phyloP scores from a whole-genome alignment of 2,888 invertebrate species.

The Nebria brevicollis region DNA sequence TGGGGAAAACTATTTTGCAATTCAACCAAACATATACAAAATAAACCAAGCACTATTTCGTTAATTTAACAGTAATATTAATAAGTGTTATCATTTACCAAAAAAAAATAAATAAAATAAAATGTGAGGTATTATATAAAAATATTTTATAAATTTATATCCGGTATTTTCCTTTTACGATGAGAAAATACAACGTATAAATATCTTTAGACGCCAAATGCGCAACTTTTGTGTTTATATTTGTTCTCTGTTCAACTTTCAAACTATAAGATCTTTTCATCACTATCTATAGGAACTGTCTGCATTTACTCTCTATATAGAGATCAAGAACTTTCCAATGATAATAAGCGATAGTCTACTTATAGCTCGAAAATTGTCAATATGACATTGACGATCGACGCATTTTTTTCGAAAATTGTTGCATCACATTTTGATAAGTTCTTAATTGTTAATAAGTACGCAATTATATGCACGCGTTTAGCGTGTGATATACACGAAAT shows the following conservation, averaged over 20 bases:
- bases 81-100: no score
- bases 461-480: not conserved
- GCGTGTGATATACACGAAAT: not conserved
- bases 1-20: not conserved
- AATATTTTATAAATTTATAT: no score
- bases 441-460: not conserved
- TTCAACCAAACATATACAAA: not conserved
- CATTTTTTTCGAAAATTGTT: not conserved
- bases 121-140: no score
- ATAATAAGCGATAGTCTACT: not conserved
- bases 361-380: not conserved
- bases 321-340: conserved; percentile 1
- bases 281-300: not conserved
- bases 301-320: not conserved
- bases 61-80: no score
- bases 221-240: not conserved
- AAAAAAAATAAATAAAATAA: no score
- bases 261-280: not conserved
- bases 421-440: not conserved
- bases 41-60: not conserved
- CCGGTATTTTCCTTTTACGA: no score
- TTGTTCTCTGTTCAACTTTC: not conserved
- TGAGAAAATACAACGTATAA: not conserved
- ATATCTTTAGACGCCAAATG: not conserved
- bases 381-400: not conserved